These are phyloP conservation scores for Apodemus sylvaticus DNA, from an alignment of 2,113 vertebrate genomes.

Conservation along the genomic window DNA sequence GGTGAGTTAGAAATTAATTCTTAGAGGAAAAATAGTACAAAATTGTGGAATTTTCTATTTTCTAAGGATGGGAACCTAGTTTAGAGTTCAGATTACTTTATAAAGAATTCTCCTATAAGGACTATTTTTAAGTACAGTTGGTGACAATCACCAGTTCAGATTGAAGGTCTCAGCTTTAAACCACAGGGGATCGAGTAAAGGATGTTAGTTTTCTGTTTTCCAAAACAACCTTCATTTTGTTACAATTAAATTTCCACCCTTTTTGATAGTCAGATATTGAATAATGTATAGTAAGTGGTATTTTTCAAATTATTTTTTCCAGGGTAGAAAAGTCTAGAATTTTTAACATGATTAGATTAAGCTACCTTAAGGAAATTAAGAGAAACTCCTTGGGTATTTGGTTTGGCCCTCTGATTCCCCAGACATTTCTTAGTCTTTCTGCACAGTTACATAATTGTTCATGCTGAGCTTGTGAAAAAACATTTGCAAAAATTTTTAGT, in stretches of 20 bases:
- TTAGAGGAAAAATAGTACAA: background rate
- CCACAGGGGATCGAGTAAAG: background rate
- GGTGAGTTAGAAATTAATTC: background rate
- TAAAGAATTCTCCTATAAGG: background rate
- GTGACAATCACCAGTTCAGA: background rate
- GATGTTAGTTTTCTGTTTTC: background rate
- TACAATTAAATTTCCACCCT: background rate
- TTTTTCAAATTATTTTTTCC: conserved; percentile 10
- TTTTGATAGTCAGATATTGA: background rate
- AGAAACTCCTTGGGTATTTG: background rate
- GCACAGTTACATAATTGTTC: background rate
- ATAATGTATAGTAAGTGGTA: background rate
- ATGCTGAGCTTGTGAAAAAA: background rate
- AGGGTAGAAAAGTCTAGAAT: background rate
- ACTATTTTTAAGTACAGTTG: conserved; percentile 37
- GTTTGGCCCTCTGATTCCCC: background rate
- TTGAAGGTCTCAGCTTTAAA: conserved; percentile 24
- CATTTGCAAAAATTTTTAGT: background rate
- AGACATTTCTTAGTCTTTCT: background rate
- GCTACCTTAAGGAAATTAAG: conserved; percentile 2
- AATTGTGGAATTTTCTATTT: background rate
- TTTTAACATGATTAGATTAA: conserved; percentile 20
- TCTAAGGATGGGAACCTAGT: background rate
- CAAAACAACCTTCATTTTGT: conserved; percentile 33
- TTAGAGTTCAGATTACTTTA: background rate